A percentile compares a stretch with the other conserved stretches of the same genome.
Conservation (phyloP, 53 echinoderm and acorn worm genomes). For the Pentamera pediparva region DNA sequence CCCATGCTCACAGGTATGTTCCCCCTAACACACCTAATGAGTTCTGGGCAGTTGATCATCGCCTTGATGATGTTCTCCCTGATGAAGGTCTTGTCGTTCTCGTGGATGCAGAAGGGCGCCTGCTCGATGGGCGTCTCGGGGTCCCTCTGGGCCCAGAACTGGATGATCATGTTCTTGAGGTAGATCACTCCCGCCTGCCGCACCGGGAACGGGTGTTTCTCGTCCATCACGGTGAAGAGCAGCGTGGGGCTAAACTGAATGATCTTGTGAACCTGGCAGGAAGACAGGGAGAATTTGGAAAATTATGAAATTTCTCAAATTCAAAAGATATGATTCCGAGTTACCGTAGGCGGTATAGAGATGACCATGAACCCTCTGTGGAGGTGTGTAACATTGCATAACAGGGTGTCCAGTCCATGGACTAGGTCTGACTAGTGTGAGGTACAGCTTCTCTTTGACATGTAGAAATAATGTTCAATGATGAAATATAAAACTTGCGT, state of each 20-base stretch:
- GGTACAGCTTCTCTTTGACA: no score
- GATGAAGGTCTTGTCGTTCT: conserved; percentile 73
- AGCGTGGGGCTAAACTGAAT: conserved; percentile 82
- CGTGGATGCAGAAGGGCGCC: conserved; percentile 87
- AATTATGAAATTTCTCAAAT: no score
- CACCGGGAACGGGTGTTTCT: conserved; percentile 61
- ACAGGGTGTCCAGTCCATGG: no score
- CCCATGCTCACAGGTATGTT: no score
- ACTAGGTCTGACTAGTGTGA: no score
- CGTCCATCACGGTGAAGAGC: conserved; percentile 72
- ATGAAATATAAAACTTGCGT: no score
- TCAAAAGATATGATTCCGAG: no score
- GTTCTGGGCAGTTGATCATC: conserved; percentile 73
- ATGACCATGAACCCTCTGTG: no score
- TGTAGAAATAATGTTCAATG: no score
- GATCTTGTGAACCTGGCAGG: conserved; percentile 81
- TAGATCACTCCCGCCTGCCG: conserved; percentile 97
- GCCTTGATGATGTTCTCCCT: conserved; percentile 87
- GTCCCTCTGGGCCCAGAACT: conserved; percentile 90
- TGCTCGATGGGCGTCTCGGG: conserved; percentile 70
- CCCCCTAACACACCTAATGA: conserved; percentile 84
- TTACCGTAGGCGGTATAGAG: no score
- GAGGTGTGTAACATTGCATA: no score
- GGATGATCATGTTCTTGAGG: conserved; percentile 95
- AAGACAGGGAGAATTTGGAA: background rate